Conservation (phyloP, 2,797 vertebrate genomes). For the Myotis findleyi region DNA sequence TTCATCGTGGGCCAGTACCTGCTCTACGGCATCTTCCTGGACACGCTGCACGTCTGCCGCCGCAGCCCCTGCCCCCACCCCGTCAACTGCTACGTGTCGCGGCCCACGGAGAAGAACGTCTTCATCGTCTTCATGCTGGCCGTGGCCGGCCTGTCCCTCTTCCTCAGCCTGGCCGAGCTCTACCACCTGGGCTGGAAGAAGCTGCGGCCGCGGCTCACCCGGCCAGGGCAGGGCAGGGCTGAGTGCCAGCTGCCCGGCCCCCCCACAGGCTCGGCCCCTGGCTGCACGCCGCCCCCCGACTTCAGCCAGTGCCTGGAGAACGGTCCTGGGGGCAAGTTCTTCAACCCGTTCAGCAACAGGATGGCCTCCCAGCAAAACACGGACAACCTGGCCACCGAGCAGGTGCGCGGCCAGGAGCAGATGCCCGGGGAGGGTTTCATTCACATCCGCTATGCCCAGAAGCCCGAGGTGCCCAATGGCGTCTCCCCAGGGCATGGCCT, state of each 20-base stretch:
- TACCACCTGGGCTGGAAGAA: slow-evolving; percentile 96
- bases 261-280: slow-evolving; percentile 75
- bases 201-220: slow-evolving; percentile 81
- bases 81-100: slow-evolving; percentile 98
- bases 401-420: slow-evolving; percentile 88
- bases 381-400: slow-evolving; percentile 93
- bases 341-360: slow-evolving; percentile 93
- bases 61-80: slow-evolving; percentile 95
- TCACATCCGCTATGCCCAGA: slow-evolving; percentile 90
- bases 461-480: slow-evolving; percentile 82
- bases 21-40: slow-evolving; percentile 96
- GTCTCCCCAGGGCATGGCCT: slow-evolving; percentile 82
- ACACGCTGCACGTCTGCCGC: slow-evolving; percentile 93
- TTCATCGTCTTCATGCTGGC: slow-evolving; percentile 99
- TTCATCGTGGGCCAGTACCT: slow-evolving; percentile 96
- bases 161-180: slow-evolving; percentile 95
- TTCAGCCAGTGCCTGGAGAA: slow-evolving; percentile 93
- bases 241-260: slow-evolving; percentile 70
- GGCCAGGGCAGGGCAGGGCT: slow-evolving; percentile 51
- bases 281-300: slow-evolving; percentile 94
- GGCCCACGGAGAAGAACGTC: slow-evolving; percentile 98
- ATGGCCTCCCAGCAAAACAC: slow-evolving; percentile 96
- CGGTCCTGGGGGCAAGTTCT: slow-evolving; percentile 85
- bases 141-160: slow-evolving; percentile 94
- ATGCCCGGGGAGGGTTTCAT: slow-evolving; percentile 89